Percentiles rank a stretch among this genome's conserved stretches.
These are phyloP conservation scores for Umimayanthus kanabou DNA, from an alignment of 92 coral and sea anemone genomes.

Conservation along the genomic window DNA sequence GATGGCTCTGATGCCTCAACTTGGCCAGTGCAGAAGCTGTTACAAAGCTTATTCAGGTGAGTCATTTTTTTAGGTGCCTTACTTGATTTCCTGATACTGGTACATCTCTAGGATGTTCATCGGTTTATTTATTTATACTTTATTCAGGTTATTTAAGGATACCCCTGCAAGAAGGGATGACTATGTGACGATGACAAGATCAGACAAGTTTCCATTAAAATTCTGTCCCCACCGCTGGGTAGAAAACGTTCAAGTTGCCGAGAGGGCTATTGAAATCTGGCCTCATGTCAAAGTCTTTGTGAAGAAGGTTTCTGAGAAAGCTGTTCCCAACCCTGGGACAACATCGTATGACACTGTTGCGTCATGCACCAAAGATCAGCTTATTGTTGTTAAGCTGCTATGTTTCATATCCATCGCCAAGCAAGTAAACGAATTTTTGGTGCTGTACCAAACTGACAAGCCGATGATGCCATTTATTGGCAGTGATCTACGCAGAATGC, in stretches of 20 bases:
- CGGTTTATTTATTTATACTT: not conserved
- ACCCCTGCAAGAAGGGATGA: constrained; percentile 40
- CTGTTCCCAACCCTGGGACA: constrained; percentile 38
- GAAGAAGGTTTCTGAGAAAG: constrained; percentile 41
- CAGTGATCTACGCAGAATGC: constrained; percentile 25
- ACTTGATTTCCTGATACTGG: too few relatives aligned
- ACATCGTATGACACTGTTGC: constrained; percentile 47
- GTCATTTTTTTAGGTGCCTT: too few relatives aligned
- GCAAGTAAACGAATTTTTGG: constrained; percentile 38
- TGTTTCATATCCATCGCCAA: constrained; percentile 48
- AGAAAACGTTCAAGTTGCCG: constrained; percentile 47
- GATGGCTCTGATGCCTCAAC: constrained; percentile 37
- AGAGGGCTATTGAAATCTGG: constrained; percentile 32
- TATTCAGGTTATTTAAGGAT: constrained; percentile 46
- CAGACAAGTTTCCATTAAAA: constrained; percentile 42
- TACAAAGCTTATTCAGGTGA: constrained; percentile 42
- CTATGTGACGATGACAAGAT: constrained; percentile 40
- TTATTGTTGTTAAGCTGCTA: constrained; percentile 23
- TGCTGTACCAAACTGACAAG: constrained; percentile 46
- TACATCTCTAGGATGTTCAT: too few relatives aligned
- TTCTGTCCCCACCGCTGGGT: constrained; percentile 50
- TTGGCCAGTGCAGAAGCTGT: constrained; percentile 39
- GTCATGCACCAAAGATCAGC: constrained; percentile 44
- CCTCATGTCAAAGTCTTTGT: constrained; percentile 41
- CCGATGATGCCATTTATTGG: constrained; percentile 49